Evolutionary conservation across 2,113 vertebrate species (phyloP).

Genomic region (Hymenochirus boettgeri): DNA sequence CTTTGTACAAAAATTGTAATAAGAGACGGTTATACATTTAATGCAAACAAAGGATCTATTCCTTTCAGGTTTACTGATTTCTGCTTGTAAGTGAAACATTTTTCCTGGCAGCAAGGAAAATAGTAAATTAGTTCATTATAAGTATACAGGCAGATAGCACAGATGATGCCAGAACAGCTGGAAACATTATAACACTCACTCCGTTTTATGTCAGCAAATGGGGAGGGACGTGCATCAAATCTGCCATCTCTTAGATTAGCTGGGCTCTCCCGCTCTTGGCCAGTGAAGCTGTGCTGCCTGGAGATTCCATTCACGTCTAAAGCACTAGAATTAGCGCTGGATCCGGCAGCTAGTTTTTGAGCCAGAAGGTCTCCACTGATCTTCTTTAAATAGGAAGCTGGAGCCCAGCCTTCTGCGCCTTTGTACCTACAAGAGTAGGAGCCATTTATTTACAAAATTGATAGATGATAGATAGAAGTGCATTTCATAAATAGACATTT

Average conservation of each 20-base stretch:
- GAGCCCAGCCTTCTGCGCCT: conserved; percentile 93
- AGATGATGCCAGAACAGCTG: too few species aligned
- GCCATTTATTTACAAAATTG: neutral
- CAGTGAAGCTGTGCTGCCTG: conserved; percentile 60
- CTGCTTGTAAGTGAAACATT: too few species aligned
- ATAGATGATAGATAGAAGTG: too few species aligned
- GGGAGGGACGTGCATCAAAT: conserved; percentile 52
- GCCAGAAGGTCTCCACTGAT: conserved; percentile 69
- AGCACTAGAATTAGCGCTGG: conserved; percentile 64
- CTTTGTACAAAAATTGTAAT: too few species aligned
- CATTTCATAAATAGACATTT: too few species aligned
- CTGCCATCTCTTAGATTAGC: conserved; percentile 66
- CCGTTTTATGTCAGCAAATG: conserved; percentile 69
- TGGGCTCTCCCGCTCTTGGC: conserved; percentile 66
- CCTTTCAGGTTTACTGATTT: too few species aligned
- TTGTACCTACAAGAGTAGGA: conserved; percentile 70
- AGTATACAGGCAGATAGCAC: too few species aligned
- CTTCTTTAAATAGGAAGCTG: conserved; percentile 92
- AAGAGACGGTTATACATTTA: too few species aligned
- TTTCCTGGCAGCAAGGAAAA: too few species aligned
- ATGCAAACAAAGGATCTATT: too few species aligned
- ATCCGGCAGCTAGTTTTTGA: conserved; percentile 71
- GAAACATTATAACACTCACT: conserved; percentile 66
- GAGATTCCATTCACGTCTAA: conserved; percentile 80
- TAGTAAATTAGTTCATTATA: too few species aligned